A percentile compares a stretch with the other conserved stretches of the same genome.
Conservation (phyloP, 2,113 vertebrate species). For the Baryphthengus martii region DNA sequence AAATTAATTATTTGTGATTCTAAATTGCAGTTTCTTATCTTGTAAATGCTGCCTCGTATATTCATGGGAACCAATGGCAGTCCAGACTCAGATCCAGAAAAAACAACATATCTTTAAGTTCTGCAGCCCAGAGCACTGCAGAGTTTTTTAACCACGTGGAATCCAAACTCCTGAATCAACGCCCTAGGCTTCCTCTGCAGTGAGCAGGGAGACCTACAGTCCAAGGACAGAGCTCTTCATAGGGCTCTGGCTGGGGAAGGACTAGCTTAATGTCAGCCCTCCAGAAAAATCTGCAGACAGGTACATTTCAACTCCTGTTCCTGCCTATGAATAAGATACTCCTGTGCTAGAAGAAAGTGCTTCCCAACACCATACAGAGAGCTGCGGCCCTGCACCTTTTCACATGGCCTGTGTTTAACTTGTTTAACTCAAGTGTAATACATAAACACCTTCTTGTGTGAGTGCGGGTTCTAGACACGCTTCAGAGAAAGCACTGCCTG, state of each 20-base stretch:
- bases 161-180: not conserved
- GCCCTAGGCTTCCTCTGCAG: not conserved
- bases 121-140: not conserved
- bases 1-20: not conserved
- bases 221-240: not conserved
- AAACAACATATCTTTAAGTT: fast-evolving
- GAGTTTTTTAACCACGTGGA: not conserved
- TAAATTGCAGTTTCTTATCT: not conserved
- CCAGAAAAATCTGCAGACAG: not conserved
- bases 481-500: not conserved
- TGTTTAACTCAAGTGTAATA: not conserved
- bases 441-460: not conserved
- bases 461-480: not conserved
- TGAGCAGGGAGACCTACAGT: not conserved
- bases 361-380: not conserved
- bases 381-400: not conserved
- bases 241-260: not conserved
- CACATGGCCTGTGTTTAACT: not conserved
- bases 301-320: not conserved
- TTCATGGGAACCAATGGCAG: not conserved
- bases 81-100: not conserved
- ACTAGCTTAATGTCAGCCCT: not conserved
- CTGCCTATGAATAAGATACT: no score
- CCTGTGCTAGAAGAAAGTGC: not conserved
- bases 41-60: not conserved